These are phyloP conservation scores for Cricetomys ansorgei DNA, from an alignment of 2,113 vertebrate genomes.

Conservation along the genomic window DNA sequence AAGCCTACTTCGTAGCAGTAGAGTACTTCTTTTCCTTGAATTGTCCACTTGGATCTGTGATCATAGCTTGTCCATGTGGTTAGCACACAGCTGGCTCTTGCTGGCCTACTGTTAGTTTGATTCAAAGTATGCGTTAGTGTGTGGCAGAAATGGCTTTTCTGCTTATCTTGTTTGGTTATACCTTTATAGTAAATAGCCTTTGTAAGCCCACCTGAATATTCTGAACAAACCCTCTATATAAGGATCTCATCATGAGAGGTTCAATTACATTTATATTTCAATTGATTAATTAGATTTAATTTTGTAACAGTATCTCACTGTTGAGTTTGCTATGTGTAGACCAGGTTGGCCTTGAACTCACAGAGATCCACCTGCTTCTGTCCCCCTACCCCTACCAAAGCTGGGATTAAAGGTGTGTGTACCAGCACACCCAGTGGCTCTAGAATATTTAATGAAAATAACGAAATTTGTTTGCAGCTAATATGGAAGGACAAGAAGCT, in stretches of 20 bases:
- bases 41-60: slow-evolving; percentile 35
- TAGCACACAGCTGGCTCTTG: background rate
- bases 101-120: background rate
- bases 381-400: background rate
- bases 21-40: slow-evolving; percentile 41
- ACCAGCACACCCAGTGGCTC: background rate
- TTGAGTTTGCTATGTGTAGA: no score
- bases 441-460: background rate
- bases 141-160: slow-evolving; percentile 17
- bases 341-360: background rate
- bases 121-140: background rate
- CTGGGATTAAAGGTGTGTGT: background rate
- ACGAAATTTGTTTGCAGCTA: slow-evolving; percentile 15
- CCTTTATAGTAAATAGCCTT: slow-evolving; percentile 25
- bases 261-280: background rate
- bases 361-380: background rate
- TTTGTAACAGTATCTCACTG: background rate
- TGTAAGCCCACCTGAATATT: background rate
- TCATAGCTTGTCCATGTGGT: background rate
- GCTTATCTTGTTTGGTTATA: background rate
- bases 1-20: background rate
- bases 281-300: background rate
- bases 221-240: background rate
- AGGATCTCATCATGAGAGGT: slow-evolving; percentile 19
- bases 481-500: background rate